phyloP scores from a whole-genome alignment of 2,888 invertebrate genomes.

The Agonopterix subpropinquella region DNA sequence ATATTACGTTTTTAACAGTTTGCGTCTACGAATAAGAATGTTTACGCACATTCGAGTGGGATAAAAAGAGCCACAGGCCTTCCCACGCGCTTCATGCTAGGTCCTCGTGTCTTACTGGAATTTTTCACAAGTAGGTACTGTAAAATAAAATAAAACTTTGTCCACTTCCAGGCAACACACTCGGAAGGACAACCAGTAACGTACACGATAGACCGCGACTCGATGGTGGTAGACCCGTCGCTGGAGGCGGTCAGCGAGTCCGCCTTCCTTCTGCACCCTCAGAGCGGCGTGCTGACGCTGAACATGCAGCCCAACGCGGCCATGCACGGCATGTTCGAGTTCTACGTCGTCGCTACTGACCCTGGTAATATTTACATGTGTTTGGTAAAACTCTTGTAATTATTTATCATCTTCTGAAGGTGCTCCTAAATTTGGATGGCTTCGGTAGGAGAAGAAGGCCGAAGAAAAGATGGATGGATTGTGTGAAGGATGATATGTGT shows the following conservation, averaged over 20 bases:
- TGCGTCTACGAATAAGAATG: too few relatives aligned
- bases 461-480: too few relatives aligned
- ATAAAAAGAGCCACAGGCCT: too few relatives aligned
- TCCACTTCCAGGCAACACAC: constrained; percentile 70
- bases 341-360: constrained; percentile 72
- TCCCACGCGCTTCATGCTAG: too few relatives aligned
- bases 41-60: too few relatives aligned
- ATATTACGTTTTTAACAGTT: too few relatives aligned
- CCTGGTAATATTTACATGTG: constrained; percentile 35
- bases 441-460: too few relatives aligned
- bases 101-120: too few relatives aligned
- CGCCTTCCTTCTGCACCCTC: constrained; percentile 53
- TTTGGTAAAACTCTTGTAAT: neutral
- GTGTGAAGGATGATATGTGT: too few relatives aligned
- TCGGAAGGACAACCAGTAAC: constrained; percentile 57
- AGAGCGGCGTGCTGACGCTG: constrained; percentile 62
- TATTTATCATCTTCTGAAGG: neutral
- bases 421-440: too few relatives aligned
- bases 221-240: constrained; percentile 57
- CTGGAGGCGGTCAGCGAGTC: constrained; percentile 45
- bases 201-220: constrained; percentile 48
- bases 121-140: too few relatives aligned
- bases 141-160: too few relatives aligned
- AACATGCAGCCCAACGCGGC: constrained; percentile 65
- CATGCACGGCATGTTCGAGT: constrained; percentile 79